phyloP scores from a whole-genome alignment of 2,797 vertebrate genomes.

The Luscinia luscinia region DNA sequence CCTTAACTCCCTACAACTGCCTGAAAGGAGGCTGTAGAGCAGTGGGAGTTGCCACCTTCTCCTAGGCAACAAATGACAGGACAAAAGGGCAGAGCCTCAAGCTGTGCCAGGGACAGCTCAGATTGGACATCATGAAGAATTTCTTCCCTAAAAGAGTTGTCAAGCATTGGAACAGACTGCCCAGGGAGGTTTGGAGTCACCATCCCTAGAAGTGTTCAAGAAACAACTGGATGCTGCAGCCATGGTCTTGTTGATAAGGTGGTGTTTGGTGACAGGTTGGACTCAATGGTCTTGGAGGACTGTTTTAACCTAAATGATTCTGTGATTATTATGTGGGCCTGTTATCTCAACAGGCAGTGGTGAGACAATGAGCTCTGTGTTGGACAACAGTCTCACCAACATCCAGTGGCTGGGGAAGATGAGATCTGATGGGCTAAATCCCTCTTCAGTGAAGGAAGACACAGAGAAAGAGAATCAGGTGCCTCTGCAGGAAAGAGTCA shows the following conservation, averaged over 20 bases:
- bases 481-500: constrained; percentile 46
- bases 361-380: constrained; percentile 57
- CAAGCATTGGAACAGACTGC: neutral
- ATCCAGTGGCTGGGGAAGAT: constrained; percentile 92
- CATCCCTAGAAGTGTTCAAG: neutral
- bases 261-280: neutral
- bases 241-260: neutral
- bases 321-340: neutral
- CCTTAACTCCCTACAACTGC: neutral
- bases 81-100: neutral
- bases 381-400: constrained; percentile 91
- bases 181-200: neutral
- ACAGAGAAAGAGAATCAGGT: constrained; percentile 82
- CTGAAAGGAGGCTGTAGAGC: neutral
- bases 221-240: neutral
- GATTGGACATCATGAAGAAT: neutral
- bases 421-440: constrained; percentile 77
- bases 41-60: neutral
- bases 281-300: neutral
- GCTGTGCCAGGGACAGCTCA: neutral
- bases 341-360: constrained; percentile 59
- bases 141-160: neutral
- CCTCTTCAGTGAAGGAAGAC: constrained; percentile 71
- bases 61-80: neutral
- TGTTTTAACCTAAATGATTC: neutral